Evolutionary conservation across 2,888 invertebrate genomes (phyloP), one percentile per base, ranked within the genome.

Genomic region (Spisula subtruncata): DNA sequence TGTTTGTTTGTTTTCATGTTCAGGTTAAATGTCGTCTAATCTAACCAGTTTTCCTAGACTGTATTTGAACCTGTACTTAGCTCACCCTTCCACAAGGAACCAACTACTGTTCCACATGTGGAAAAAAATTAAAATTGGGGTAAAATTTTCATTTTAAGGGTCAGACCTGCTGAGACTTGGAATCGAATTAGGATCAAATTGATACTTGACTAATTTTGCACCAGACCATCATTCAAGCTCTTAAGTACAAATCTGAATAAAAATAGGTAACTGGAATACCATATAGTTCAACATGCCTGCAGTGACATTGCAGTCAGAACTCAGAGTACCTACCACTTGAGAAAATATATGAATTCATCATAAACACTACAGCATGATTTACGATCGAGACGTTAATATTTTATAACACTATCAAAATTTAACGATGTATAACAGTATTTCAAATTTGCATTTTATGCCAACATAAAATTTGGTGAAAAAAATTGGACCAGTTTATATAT

Each of bases 361-460:
- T 75, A 32, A 25, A 75, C 18, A 35, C 10, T 32, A 75, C 16
- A 32, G 16, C 18, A 75, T 35, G 18, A 75, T 75, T 75, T 75
- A 75, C 18, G 35, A 75, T 6, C 12, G 32, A 14, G 35, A 25
- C 18, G 16, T 32, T 12, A 14, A 75, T 32, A 32, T 35, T 75
- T 75, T 25, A 75, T 18, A 75, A 25, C 14, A 18, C 75, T 41
- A 75, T 75, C 29, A 75, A 75, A 75, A 75, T 75, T 75, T 75
- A 35, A 75, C 4, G 35, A 75, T 25, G 14, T 75, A n/a, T n/a
- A n/a, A n/a, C n/a, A n/a, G n/a, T n/a, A 75, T 75, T 51, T 75
- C 32, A 75, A 75, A 75, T 75, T 75, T 75, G 75, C 75, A 32
- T 75, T 75, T 75, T 75, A 75, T 35, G 35, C 32, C 75, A 75